Percentiles rank a stretch among this genome's conserved stretches.
phyloP scores from a whole-genome alignment of 2,888 invertebrate species.

The Chloromyia formosa region DNA sequence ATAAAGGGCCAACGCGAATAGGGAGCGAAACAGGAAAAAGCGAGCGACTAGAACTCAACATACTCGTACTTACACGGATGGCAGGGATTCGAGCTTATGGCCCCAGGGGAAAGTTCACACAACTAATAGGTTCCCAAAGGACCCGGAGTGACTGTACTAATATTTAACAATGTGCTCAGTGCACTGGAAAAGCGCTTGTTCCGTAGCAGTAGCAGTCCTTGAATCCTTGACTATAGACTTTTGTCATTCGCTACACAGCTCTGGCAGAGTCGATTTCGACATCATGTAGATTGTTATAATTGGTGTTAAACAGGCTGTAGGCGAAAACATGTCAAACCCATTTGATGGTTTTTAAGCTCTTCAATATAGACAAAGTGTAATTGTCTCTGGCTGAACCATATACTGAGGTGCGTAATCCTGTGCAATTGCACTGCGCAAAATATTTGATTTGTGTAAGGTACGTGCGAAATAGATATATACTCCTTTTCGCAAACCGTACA shows the following conservation, averaged over 20 bases:
- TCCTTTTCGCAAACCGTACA: too few relatives aligned
- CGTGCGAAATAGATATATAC: too few relatives aligned
- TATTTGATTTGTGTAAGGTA: too few relatives aligned
- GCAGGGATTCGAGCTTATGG: conserved; percentile 1
- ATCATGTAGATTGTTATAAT: not conserved
- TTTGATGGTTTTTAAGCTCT: too few relatives aligned
- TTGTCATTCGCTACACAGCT: conserved; percentile 1
- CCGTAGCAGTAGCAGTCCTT: not conserved
- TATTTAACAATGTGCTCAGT: conserved; percentile 15
- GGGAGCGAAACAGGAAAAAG: not conserved
- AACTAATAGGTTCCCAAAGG: conserved; percentile 23
- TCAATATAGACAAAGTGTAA: too few relatives aligned
- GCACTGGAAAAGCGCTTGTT: conserved; percentile 19
- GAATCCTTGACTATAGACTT: conserved; percentile 8
- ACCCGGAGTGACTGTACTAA: conserved; percentile 7
- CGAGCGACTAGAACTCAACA: too few relatives aligned
- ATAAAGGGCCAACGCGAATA: conserved; percentile 23
- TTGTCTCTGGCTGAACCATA: too few relatives aligned
- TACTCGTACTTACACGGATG: not conserved
- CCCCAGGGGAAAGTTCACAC: conserved; percentile 20
- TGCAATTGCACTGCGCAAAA: too few relatives aligned
- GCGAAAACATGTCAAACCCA: not conserved
- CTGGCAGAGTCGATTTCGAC: not conserved
- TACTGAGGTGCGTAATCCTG: too few relatives aligned
- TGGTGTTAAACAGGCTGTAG: not conserved